Conservation (phyloP, 2,888 invertebrate genomes). For the Latheticus oryzae region DNA sequence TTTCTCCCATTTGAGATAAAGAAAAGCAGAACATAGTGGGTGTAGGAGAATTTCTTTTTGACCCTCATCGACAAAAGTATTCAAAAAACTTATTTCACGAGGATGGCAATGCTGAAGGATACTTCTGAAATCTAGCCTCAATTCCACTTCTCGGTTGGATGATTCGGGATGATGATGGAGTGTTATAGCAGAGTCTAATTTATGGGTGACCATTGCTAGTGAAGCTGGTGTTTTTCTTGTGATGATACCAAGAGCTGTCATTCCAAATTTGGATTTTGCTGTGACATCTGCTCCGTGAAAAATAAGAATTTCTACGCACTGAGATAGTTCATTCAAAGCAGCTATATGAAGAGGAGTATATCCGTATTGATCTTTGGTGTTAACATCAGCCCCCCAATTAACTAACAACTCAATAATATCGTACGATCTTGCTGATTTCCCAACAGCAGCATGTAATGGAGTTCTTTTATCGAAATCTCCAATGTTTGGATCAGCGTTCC, state of each 20-base stretch:
- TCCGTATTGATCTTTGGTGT: conserved; percentile 86
- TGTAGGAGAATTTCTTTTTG: conserved; percentile 89
- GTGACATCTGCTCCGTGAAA: conserved; percentile 91
- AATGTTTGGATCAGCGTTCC: conserved; percentile 81
- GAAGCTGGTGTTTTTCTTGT: conserved; percentile 89
- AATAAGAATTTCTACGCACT: conserved; percentile 86
- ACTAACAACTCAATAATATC: conserved; percentile 84
- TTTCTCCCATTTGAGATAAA: conserved; percentile 91
- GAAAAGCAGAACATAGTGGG: conserved; percentile 87
- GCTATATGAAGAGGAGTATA: conserved; percentile 88
- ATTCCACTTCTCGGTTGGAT: conserved; percentile 82
- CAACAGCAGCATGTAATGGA: conserved; percentile 85
- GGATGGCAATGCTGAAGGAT: conserved; percentile 85
- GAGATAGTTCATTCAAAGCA: conserved; percentile 85
- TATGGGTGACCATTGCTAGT: conserved; percentile 83
- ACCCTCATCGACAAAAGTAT: conserved; percentile 89
- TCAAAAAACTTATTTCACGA: conserved; percentile 86
- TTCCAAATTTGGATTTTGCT: conserved; percentile 87
- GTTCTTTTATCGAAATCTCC: conserved; percentile 85
- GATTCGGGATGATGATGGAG: conserved; percentile 82
- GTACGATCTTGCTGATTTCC: conserved; percentile 84
- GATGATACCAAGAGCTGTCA: conserved; percentile 86
- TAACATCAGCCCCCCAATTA: conserved; percentile 84
- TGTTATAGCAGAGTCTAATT: conserved; percentile 83
- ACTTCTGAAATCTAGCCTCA: conserved; percentile 85